A percentile compares a stretch with the other conserved stretches of the same genome.
Evolutionary conservation across 2,888 invertebrate genomes (phyloP).

Genomic region (Stomorhina lunata): DNA sequence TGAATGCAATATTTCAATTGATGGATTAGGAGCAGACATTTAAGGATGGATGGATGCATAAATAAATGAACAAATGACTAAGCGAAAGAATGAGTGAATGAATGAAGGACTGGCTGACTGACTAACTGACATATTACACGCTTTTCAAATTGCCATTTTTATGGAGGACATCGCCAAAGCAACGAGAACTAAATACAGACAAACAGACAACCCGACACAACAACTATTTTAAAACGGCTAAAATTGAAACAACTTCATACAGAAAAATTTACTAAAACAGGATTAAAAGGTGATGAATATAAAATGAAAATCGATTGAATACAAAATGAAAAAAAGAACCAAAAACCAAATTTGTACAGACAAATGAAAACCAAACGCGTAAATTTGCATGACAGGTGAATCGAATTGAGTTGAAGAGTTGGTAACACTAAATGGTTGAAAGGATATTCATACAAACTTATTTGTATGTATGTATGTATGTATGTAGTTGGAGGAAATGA

Average conservation of each 20-base stretch:
- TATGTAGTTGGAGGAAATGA: not conserved
- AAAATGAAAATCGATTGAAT: slow-evolving; percentile 49
- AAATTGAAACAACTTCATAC: too few relatives aligned
- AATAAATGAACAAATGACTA: not conserved
- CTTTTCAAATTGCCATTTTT: slow-evolving; percentile 48
- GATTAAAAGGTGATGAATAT: slow-evolving; percentile 38
- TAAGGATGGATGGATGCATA: slow-evolving; percentile 15
- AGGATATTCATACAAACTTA: slow-evolving; percentile 22
- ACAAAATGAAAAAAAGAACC: not conserved
- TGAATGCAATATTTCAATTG: slow-evolving; percentile 50
- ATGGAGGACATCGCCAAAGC: slow-evolving; percentile 12
- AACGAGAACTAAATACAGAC: not conserved
- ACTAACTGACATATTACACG: slow-evolving; percentile 53
- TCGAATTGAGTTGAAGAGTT: slow-evolving; percentile 19
- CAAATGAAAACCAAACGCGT: slow-evolving; percentile 32
- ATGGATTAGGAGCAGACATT: slow-evolving; percentile 56
- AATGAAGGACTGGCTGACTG: slow-evolving; percentile 4
- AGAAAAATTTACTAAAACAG: not conserved
- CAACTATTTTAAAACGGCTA: not conserved
- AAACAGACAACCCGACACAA: not conserved
- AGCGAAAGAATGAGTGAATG: not conserved
- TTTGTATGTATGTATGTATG: slow-evolving; percentile 29
- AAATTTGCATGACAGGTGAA: slow-evolving; percentile 39
- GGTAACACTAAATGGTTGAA: slow-evolving; percentile 17
- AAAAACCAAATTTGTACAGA: not conserved